Percentiles rank a stretch among this genome's conserved stretches.
Conservation (phyloP, 35 echinoderm and acorn worm genomes). For the Holothuria glaberrima region DNA sequence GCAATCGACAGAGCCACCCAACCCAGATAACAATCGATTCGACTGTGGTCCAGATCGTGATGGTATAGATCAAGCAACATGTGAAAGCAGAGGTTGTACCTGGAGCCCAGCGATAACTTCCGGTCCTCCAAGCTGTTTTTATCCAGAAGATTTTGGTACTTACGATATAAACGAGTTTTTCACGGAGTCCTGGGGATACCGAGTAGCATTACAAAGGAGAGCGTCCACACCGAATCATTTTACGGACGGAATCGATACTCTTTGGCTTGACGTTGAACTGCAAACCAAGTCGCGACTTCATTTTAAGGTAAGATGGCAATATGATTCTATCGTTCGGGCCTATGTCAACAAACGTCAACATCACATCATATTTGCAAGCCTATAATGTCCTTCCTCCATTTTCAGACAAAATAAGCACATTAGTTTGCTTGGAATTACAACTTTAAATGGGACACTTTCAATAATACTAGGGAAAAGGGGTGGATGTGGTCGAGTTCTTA, state of each 20-base stretch:
- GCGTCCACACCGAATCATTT: slow-evolving; percentile 49
- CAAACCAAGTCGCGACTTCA: slow-evolving; percentile 75
- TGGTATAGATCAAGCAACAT: slow-evolving; percentile 39
- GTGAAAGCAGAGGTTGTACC: slow-evolving; percentile 62
- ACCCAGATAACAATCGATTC: slow-evolving; percentile 53
- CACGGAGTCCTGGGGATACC: slow-evolving; percentile 54
- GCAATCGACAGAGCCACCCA: slow-evolving; percentile 25
- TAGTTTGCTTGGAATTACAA: no score
- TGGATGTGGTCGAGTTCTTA: no score
- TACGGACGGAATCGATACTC: slow-evolving; percentile 38
- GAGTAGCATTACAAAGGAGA: slow-evolving; percentile 48
- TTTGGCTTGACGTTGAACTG: slow-evolving; percentile 70
- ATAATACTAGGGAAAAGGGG: no score
- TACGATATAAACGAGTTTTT: slow-evolving; percentile 62
- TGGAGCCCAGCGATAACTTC: slow-evolving; percentile 22
- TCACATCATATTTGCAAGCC: no score
- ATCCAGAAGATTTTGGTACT: slow-evolving; percentile 66
- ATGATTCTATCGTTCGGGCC: neutral
- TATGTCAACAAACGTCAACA: neutral
- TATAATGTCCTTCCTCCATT: no score
- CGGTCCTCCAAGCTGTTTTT: slow-evolving; percentile 75
- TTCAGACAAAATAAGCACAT: no score
- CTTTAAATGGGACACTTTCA: no score
- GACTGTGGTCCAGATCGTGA: slow-evolving; percentile 72
- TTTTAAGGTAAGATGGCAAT: slow-evolving; percentile 62